These are phyloP conservation scores for Theropithecus gelada DNA, from an alignment of 2,113 vertebrate genomes.

Conservation along the genomic window DNA sequence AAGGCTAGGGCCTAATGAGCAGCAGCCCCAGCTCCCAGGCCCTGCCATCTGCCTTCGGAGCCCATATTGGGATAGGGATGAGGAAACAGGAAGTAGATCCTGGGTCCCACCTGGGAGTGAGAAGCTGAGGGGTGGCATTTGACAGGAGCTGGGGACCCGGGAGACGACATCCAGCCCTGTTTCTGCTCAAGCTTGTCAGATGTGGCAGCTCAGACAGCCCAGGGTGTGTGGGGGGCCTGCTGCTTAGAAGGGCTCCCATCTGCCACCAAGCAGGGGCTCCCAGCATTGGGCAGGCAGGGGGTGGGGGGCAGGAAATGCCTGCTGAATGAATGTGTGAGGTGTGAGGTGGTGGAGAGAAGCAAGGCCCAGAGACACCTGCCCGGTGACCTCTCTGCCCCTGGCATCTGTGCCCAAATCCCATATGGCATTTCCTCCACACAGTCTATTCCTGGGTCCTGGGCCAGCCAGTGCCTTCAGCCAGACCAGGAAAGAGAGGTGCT, in stretches of 20 bases:
- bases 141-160: background rate
- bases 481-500: background rate
- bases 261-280: background rate
- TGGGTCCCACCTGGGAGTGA: background rate
- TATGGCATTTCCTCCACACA: background rate
- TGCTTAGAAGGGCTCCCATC: background rate
- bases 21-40: background rate
- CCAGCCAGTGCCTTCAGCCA: background rate
- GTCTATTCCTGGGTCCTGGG: background rate
- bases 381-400: background rate
- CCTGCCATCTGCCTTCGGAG: background rate
- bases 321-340: background rate
- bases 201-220: background rate
- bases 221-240: background rate
- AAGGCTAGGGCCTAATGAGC: background rate
- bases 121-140: background rate
- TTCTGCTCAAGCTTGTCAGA: background rate
- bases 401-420: background rate
- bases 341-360: background rate
- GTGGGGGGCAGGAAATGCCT: slow-evolving; percentile 31
- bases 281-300: background rate
- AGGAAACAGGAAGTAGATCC: rapidly evolving
- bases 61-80: too few relatives aligned
- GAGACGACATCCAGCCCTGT: background rate
- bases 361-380: background rate